Conservation (phyloP, 1,140 invertebrate species). For the Drosophila pectinifera region DNA sequence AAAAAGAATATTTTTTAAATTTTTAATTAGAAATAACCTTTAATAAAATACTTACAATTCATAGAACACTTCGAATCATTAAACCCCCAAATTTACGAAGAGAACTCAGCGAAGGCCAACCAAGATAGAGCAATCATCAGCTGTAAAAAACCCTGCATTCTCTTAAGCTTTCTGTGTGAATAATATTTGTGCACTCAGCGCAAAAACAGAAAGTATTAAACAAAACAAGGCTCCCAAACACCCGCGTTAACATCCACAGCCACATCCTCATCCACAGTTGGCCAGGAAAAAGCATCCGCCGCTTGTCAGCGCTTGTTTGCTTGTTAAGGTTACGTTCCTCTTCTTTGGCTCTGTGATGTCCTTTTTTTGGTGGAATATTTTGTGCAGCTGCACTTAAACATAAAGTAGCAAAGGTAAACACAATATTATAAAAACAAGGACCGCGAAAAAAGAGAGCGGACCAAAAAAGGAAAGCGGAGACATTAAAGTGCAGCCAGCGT, state of each 20-base stretch:
- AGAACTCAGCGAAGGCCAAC: neutral
- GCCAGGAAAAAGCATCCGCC: slow-evolving; percentile 29
- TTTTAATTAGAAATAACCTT: too few relatives aligned
- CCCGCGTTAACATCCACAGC: slow-evolving; percentile 13
- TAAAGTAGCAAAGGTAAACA: slow-evolving; percentile 80
- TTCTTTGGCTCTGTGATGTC: slow-evolving; percentile 18
- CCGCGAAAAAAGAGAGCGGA: slow-evolving; percentile 20
- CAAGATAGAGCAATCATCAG: neutral
- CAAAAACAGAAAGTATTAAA: slow-evolving; percentile 60
- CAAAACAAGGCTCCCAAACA: slow-evolving; percentile 60
- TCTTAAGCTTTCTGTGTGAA: slow-evolving; percentile 65
- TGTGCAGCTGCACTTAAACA: slow-evolving; percentile 78
- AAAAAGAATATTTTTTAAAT: too few relatives aligned
- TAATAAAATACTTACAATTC: neutral
- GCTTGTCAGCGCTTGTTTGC: slow-evolving; percentile 67
- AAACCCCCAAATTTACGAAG: neutral
- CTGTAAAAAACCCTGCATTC: slow-evolving; percentile 19
- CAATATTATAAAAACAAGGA: slow-evolving; percentile 72
- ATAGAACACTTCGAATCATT: neutral
- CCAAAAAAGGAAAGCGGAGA: slow-evolving; percentile 13
- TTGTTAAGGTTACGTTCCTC: slow-evolving; percentile 54
- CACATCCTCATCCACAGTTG: slow-evolving; percentile 15
- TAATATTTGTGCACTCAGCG: slow-evolving; percentile 66
- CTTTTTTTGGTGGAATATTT: slow-evolving; percentile 53
- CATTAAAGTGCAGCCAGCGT: slow-evolving; percentile 49